Percentiles rank a stretch among this genome's conserved stretches.
Conservation (phyloP, 2,888 invertebrate genomes). For the Cryptus viduatorius region DNA sequence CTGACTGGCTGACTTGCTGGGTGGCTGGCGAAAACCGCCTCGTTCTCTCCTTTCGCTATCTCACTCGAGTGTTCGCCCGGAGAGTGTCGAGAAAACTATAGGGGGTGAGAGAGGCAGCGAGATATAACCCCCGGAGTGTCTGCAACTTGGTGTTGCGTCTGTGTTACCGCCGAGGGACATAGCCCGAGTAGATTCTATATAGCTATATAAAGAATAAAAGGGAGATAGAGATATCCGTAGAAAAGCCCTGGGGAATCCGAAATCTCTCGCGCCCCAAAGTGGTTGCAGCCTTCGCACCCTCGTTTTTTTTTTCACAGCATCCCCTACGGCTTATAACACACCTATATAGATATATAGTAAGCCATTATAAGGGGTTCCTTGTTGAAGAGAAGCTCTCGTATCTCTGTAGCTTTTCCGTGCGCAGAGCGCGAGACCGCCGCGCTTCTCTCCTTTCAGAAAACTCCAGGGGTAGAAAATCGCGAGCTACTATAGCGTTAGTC, state of each 20-base stretch:
- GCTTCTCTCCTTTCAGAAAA: constrained; percentile 58
- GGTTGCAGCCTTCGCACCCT: constrained; percentile 82
- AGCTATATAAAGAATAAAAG: constrained; percentile 68
- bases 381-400: constrained; percentile 72
- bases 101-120: constrained; percentile 64
- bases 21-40: constrained; percentile 73
- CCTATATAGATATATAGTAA: constrained; percentile 52
- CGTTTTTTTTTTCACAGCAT: constrained; percentile 82
- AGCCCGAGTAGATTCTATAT: constrained; percentile 53
- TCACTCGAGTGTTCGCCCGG: constrained; percentile 77
- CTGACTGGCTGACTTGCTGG: constrained; percentile 81
- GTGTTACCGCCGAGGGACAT: constrained; percentile 65
- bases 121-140: constrained; percentile 64
- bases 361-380: constrained; percentile 44
- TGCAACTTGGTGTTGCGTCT: constrained; percentile 62
- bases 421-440: constrained; percentile 51
- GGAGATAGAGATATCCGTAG: constrained; percentile 71
- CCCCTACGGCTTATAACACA: constrained; percentile 82
- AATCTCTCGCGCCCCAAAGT: constrained; percentile 85
- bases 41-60: constrained; percentile 72
- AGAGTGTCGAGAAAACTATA: constrained; percentile 67
- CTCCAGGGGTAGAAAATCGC: constrained; percentile 67
- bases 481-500: constrained; percentile 24
- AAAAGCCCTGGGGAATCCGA: constrained; percentile 81
- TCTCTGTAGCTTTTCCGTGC: constrained; percentile 67